Evolutionary conservation across 2,113 vertebrate species (phyloP).

Genomic region (Malaclemys terrapin): DNA sequence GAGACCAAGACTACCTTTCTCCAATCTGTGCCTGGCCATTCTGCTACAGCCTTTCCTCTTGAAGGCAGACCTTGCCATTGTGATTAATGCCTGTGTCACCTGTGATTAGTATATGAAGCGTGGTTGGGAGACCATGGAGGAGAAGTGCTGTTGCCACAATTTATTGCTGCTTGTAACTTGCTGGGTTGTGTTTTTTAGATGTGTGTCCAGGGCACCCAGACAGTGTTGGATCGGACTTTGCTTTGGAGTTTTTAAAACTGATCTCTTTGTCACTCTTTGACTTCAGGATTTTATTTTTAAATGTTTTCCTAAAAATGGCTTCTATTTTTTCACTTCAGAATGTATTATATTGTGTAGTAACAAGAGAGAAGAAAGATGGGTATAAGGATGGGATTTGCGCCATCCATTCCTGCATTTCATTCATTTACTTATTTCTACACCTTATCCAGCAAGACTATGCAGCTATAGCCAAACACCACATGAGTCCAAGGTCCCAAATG

Average conservation of each 20-base stretch:
- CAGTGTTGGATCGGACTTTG: neutral
- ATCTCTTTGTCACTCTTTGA: neutral
- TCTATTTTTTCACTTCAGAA: neutral
- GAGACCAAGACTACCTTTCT: neutral
- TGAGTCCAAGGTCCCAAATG: neutral
- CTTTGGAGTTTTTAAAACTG: neutral
- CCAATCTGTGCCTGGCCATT: neutral
- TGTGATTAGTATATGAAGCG: neutral
- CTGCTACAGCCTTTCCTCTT: neutral
- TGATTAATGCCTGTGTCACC: neutral
- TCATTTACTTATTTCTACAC: neutral
- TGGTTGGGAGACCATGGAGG: neutral
- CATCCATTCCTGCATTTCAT: conserved; percentile 8
- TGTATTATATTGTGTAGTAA: neutral
- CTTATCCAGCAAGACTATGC: neutral
- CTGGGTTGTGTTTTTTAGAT: neutral
- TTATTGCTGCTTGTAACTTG: neutral
- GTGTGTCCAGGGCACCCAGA: neutral
- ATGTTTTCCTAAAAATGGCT: neutral
- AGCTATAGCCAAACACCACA: conserved; percentile 54
- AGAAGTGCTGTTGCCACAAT: neutral
- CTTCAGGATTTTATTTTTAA: neutral
- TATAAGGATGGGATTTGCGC: neutral
- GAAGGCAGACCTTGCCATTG: neutral
- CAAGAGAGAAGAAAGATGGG: neutral